These are phyloP conservation scores for Cirrhinus molitorella DNA, from an alignment of 2,797 vertebrate genomes.

Conservation along the genomic window DNA sequence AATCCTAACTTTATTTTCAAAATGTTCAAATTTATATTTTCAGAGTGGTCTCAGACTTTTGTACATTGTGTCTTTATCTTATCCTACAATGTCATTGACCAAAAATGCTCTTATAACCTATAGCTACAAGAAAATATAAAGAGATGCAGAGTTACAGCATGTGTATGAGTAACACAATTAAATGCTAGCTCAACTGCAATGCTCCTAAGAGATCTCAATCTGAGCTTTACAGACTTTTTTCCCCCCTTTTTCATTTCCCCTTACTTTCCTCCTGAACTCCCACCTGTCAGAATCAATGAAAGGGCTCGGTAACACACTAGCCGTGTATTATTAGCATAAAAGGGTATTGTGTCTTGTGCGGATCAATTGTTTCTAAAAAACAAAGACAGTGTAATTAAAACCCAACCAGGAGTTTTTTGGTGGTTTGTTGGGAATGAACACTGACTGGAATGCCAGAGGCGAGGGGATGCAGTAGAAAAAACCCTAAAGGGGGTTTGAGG, in stretches of 20 bases:
- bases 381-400: conserved; percentile 34
- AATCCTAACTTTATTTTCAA: not conserved
- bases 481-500: conserved; percentile 30
- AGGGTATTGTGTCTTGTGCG: not conserved
- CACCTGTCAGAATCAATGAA: conserved; percentile 6
- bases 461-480: not conserved
- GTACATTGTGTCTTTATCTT: not conserved
- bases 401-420: not conserved
- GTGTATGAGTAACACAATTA: not conserved
- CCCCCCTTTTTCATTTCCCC: not conserved
- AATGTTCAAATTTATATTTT: not conserved
- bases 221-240: not conserved
- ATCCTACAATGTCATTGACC: not conserved
- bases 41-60: not conserved
- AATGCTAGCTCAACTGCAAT: not conserved
- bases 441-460: not conserved
- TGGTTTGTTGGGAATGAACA: conserved; percentile 12
- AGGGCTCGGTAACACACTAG: conserved; percentile 5
- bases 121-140: not conserved
- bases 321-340: conserved; percentile 15
- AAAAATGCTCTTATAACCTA: not conserved
- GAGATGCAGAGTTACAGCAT: not conserved
- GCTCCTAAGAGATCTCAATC: conserved; percentile 4
- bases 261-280: not conserved
- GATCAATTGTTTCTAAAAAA: conserved; percentile 31